Conservation (phyloP, 2,888 invertebrate species). For the Nymphalis urticae region DNA sequence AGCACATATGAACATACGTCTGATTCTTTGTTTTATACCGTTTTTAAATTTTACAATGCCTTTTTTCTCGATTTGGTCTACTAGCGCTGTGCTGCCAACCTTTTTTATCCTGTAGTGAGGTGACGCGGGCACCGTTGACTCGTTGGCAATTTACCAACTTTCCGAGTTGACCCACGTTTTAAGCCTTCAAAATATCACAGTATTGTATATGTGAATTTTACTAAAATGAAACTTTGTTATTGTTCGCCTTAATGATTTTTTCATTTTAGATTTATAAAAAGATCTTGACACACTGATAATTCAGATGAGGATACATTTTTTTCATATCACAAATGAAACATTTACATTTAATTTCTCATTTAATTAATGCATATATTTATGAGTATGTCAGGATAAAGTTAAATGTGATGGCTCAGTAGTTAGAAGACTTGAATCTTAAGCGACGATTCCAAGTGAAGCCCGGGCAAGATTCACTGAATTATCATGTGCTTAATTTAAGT, state of each 20-base stretch:
- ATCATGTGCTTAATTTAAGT: too few species aligned
- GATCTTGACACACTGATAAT: too few species aligned
- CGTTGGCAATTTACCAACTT: slow-evolving; percentile 30
- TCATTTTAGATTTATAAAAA: too few species aligned
- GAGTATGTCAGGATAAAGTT: too few species aligned
- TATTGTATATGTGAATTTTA: slow-evolving; percentile 7
- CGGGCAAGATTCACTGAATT: too few species aligned
- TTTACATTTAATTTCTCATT: too few species aligned
- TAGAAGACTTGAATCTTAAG: too few species aligned
- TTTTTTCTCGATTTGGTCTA: slow-evolving; percentile 21
- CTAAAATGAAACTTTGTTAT: not conserved
- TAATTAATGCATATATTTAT: too few species aligned
- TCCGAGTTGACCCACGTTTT: slow-evolving; percentile 25
- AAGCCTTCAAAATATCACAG: slow-evolving; percentile 14
- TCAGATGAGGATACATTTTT: too few species aligned
- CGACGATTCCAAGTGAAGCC: too few species aligned
- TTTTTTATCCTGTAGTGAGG: slow-evolving; percentile 29
- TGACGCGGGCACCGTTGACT: slow-evolving; percentile 28
- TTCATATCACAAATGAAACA: too few species aligned
- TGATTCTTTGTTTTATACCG: slow-evolving; percentile 1
- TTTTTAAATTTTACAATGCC: slow-evolving; percentile 14
- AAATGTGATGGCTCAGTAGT: too few species aligned
- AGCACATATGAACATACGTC: not conserved
- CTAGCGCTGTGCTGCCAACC: slow-evolving; percentile 17
- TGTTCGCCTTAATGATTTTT: not conserved